phyloP scores from a whole-genome alignment of 2,888 invertebrate genomes.

The Acronicta aceris region DNA sequence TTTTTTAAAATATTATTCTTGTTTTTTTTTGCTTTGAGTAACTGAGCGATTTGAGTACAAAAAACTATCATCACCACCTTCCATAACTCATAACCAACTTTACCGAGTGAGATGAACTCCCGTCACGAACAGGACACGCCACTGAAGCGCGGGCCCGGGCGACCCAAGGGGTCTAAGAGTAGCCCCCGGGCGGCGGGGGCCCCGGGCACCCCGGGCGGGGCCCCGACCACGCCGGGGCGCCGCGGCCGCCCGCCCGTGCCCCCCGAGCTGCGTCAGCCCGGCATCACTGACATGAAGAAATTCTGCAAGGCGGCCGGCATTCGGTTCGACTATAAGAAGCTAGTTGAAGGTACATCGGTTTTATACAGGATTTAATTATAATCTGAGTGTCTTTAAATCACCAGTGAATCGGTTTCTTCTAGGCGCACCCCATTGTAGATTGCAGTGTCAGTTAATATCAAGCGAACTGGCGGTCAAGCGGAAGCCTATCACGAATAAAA shows the following conservation, averaged over 20 bases:
- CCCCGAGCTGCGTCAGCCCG: constrained; percentile 81
- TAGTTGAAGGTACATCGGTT: constrained; percentile 77
- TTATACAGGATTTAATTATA: too few species aligned
- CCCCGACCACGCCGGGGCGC: constrained; percentile 60
- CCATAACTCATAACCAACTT: constrained; percentile 26
- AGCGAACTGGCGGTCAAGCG: too few species aligned
- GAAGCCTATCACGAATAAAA: too few species aligned
- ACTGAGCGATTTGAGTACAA: too few species aligned
- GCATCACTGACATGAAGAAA: constrained; percentile 87
- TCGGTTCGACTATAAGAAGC: constrained; percentile 85
- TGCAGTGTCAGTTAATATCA: too few species aligned
- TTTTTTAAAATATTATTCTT: too few species aligned
- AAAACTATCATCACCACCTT: background rate
- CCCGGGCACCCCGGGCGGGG: constrained; percentile 37
- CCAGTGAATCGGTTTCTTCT: too few species aligned
- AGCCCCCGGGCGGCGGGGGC: constrained; percentile 54
- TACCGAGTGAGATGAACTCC: constrained; percentile 43
- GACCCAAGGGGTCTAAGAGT: constrained; percentile 82
- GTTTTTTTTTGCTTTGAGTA: too few species aligned
- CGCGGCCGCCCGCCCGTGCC: constrained; percentile 85
- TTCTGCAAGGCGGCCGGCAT: constrained; percentile 87
- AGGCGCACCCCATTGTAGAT: too few species aligned
- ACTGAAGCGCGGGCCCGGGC: constrained; percentile 80
- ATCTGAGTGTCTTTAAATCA: too few species aligned
- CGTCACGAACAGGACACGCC: constrained; percentile 70